Conservation (phyloP, 1,140 invertebrate species). For the Caenorhabditis briggsae region DNA sequence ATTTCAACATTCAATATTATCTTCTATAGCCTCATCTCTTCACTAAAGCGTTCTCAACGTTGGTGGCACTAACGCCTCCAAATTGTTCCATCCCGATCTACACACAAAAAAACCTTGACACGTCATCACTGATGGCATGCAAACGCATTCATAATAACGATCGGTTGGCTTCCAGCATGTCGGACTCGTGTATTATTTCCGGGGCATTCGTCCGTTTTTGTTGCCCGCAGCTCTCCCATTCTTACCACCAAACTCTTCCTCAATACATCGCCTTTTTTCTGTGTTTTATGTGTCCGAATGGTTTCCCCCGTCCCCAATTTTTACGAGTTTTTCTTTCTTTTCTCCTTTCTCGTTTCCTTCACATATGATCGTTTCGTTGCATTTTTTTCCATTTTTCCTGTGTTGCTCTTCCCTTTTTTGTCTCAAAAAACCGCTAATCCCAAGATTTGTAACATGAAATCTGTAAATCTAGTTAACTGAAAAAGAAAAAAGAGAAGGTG, state of each 20-base stretch:
- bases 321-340: slow-evolving; percentile 40
- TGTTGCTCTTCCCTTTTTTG: slow-evolving; percentile 9
- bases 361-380: slow-evolving; percentile 14
- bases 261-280: slow-evolving; percentile 36
- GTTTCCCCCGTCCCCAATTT: slow-evolving; percentile 35
- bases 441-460: neutral
- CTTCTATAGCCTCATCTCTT: too few species aligned
- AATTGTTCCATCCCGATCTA: neutral
- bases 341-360: neutral
- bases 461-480: neutral
- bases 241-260: slow-evolving; percentile 28
- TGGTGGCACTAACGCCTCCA: neutral
- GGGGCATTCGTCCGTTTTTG: slow-evolving; percentile 52
- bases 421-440: neutral
- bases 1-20: too few species aligned
- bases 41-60: too few species aligned
- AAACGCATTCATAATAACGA: slow-evolving; percentile 54
- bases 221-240: slow-evolving; percentile 11
- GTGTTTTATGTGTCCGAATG: slow-evolving; percentile 49
- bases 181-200: slow-evolving; percentile 52
- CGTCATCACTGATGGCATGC: slow-evolving; percentile 30
- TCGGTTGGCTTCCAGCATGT: neutral
- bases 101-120: neutral
- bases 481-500: too few species aligned
- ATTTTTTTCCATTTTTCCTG: neutral